A percentile compares a stretch with the other conserved stretches of the same genome.
Evolutionary conservation across 2,797 vertebrate genomes (phyloP).

Genomic region (Hybognathus amarus): DNA sequence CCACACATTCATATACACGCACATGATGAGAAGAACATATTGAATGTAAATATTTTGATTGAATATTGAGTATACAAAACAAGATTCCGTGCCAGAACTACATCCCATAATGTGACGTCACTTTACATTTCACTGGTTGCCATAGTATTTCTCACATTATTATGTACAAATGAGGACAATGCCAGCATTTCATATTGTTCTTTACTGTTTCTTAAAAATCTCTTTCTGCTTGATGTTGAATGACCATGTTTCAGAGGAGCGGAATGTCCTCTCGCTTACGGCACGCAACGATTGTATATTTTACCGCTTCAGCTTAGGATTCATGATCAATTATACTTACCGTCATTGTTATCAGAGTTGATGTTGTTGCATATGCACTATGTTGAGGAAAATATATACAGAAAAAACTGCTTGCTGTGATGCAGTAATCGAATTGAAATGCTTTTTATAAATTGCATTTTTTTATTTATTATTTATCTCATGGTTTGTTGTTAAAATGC

Average conservation of each 20-base stretch:
- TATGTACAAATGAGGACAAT: constrained; percentile 70
- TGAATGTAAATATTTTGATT: constrained; percentile 87
- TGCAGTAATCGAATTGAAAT: constrained; percentile 68
- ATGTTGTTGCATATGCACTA: constrained; percentile 84
- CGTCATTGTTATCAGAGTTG: constrained; percentile 80
- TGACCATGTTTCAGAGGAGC: constrained; percentile 69
- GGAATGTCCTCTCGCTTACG: constrained; percentile 81
- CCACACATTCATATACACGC: constrained; percentile 48
- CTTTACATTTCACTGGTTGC: constrained; percentile 78
- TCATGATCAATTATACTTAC: constrained; percentile 78
- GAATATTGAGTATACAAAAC: constrained; percentile 74
- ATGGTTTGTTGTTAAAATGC: constrained; percentile 74
- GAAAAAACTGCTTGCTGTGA: constrained; percentile 81
- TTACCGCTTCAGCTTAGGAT: constrained; percentile 80
- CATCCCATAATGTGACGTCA: constrained; percentile 80
- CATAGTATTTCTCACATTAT: constrained; percentile 73
- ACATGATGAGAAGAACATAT: constrained; percentile 59
- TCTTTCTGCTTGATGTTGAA: constrained; percentile 73
- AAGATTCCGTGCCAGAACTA: constrained; percentile 84
- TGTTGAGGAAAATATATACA: constrained; percentile 72
- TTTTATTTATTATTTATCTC: constrained; percentile 71
- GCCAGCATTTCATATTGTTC: constrained; percentile 78
- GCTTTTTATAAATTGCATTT: constrained; percentile 61
- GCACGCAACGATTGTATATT: constrained; percentile 86
- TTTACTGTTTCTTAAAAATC: constrained; percentile 75